Evolutionary conservation across 2,113 vertebrate species (phyloP), one percentile per base, ranked within the genome.

Genomic region (Leptocoma aspasia): DNA sequence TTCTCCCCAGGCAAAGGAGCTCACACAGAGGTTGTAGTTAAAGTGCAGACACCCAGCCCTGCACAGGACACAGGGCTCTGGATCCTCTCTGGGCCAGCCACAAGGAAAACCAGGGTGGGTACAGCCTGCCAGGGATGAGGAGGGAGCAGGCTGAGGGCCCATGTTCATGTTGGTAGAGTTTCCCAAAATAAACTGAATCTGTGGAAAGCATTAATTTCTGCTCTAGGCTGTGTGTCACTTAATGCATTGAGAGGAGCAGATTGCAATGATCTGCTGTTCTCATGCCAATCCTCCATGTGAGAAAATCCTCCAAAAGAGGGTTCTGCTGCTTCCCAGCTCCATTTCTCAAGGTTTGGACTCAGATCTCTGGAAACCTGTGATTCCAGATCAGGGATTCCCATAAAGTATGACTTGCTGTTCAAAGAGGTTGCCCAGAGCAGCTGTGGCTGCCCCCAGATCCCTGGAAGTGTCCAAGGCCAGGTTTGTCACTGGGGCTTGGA

Each of bases 171-270:
- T 86, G 76, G 41, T 81, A 18, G 37, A 86, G 59, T 57, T 90
- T 93, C 82, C 75, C 78, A 85, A 95, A 76, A 85, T 30, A 90
- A 87, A 90, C 27, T 54, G 33, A 22, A 66, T 49, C 39, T 49
- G 41, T 56, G 65, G 79, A 71, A 71, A 70, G 10, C 80, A 68
- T 64, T 49, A 6, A 83, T 89, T 89, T 89, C 90, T 95, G n/a
- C n/a, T 90, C 49, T 28, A 30, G 37, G 31, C 57, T 22, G 19
- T 0, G 20, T 71, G 57, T 79, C 83, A 81, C 76, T 75, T n/a
- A 23, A 71, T 22, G 52, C 15, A 37, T 1, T 30, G 85, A 75
- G 88, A 86, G 86, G 37, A 45, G 61, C 70, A 37, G 82, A 83
- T 10, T 57, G 68, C 66, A 60, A 11, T 12, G 63, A 66, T 81